These are phyloP conservation scores for Mormyrops attenuatus DNA, from an alignment of 2,797 vertebrate genomes.

Conservation along the genomic window DNA sequence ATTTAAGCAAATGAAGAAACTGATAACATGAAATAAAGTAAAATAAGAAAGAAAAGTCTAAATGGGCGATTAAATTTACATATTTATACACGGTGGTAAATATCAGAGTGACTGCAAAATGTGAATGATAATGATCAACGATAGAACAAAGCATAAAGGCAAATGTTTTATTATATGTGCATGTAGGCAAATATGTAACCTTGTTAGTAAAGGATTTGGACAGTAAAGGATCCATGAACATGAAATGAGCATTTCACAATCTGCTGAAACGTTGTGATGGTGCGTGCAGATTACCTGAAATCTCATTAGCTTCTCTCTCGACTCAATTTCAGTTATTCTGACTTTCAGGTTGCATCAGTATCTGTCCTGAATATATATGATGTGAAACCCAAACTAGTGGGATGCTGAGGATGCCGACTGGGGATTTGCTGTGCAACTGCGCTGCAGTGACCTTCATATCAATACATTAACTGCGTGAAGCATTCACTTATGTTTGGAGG, in stretches of 20 bases:
- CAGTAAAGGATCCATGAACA: not conserved
- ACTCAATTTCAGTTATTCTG: not conserved
- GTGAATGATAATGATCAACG: not conserved
- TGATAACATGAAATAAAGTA: slow-evolving; percentile 2
- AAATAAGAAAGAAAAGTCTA: not conserved
- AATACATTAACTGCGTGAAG: slow-evolving; percentile 16
- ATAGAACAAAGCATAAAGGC: not conserved
- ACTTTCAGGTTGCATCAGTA: not conserved
- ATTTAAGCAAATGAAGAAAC: not conserved
- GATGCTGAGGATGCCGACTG: not conserved
- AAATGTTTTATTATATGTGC: not conserved
- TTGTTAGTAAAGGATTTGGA: not conserved
- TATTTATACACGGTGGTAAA: not conserved
- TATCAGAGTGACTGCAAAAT: not conserved
- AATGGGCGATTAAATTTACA: not conserved
- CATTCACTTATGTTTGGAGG: not conserved
- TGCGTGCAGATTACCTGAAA: not conserved
- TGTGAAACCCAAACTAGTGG: not conserved
- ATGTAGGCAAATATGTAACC: not conserved
- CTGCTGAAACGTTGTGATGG: not conserved
- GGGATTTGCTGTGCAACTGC: not conserved
- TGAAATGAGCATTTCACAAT: not conserved
- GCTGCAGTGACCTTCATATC: slow-evolving; percentile 4
- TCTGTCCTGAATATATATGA: not conserved
- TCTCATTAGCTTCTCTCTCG: not conserved